These are phyloP conservation scores for Notolabrus celidotus DNA, from an alignment of 2,797 vertebrate species.

Conservation along the genomic window DNA sequence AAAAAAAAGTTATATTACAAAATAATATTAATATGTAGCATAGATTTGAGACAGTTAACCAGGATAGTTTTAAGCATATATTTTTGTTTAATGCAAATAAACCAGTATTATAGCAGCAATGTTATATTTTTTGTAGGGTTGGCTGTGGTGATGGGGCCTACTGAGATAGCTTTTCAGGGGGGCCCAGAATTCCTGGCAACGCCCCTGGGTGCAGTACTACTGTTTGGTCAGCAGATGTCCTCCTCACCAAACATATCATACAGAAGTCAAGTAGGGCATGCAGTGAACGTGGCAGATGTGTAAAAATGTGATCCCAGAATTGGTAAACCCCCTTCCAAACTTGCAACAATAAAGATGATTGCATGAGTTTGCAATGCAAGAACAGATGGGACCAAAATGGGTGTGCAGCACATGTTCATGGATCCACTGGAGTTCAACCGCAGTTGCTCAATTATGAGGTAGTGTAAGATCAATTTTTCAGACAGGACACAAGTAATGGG, in stretches of 20 bases:
- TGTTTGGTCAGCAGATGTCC: conserved; percentile 70
- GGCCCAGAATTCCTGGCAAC: too few relatives aligned
- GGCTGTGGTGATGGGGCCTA: too few relatives aligned
- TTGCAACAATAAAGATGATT: conserved; percentile 36
- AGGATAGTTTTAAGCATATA: too few relatives aligned
- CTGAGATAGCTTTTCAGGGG: too few relatives aligned
- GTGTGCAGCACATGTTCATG: conserved; percentile 4
- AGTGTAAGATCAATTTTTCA: too few relatives aligned
- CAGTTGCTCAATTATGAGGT: not conserved
- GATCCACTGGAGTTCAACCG: not conserved
- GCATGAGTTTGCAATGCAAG: conserved; percentile 48
- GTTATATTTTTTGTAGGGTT: too few relatives aligned
- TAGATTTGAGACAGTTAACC: too few relatives aligned
- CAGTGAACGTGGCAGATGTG: conserved; percentile 80
- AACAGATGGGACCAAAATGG: conserved; percentile 35
- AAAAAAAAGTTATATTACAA: too few relatives aligned
- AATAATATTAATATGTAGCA: too few relatives aligned
- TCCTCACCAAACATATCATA: conserved; percentile 43
- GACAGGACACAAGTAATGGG: not conserved
- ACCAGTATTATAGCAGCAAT: too few relatives aligned
- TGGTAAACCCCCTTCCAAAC: conserved; percentile 32
- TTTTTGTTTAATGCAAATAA: too few relatives aligned
- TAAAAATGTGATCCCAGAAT: conserved; percentile 55
- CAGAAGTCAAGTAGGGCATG: conserved; percentile 22
- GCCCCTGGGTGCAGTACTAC: conserved; percentile 27